Conservation (phyloP, 2,888 invertebrate genomes). For the Embidobia sp. region DNA sequence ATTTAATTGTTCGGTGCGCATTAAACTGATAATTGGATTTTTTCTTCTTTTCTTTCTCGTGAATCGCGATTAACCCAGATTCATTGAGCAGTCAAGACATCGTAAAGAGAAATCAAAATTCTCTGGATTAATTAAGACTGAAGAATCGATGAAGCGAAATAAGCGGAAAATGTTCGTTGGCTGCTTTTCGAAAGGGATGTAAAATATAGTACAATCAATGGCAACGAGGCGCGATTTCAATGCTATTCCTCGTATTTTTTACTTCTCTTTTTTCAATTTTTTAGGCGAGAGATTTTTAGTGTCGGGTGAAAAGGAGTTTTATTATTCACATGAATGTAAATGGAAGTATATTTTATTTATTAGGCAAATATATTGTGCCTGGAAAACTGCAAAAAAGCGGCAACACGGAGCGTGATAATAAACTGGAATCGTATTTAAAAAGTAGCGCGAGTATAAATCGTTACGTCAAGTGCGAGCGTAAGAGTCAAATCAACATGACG, state of each 20-base stretch:
- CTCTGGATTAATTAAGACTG: constrained; percentile 47
- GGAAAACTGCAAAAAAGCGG: constrained; percentile 14
- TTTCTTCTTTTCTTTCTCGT: constrained; percentile 43
- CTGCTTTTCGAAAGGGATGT: constrained; percentile 14
- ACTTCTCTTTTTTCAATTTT: too few species aligned
- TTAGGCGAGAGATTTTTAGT: constrained; percentile 1
- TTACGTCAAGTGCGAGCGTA: constrained; percentile 21
- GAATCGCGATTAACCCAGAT: constrained; percentile 59
- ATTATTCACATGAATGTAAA: constrained; percentile 6
- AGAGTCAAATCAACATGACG: constrained; percentile 10
- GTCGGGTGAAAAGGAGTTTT: not conserved
- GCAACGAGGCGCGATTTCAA: constrained; percentile 9
- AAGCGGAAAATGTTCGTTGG: constrained; percentile 43
- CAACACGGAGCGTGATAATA: constrained; percentile 10
- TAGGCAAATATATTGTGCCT: constrained; percentile 6
- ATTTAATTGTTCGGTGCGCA: constrained; percentile 51
- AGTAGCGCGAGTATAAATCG: constrained; percentile 10
- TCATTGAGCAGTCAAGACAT: constrained; percentile 49
- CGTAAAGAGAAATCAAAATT: constrained; percentile 53
- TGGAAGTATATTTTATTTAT: constrained; percentile 37
- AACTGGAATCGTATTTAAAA: constrained; percentile 13
- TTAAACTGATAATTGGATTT: constrained; percentile 59
- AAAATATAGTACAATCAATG: constrained; percentile 30
- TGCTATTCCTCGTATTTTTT: constrained; percentile 9
- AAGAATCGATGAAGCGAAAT: constrained; percentile 46